Evolutionary conservation across 2,797 vertebrate species (phyloP), one percentile per base, ranked within the genome.

Genomic region (Ibycter americanus): DNA sequence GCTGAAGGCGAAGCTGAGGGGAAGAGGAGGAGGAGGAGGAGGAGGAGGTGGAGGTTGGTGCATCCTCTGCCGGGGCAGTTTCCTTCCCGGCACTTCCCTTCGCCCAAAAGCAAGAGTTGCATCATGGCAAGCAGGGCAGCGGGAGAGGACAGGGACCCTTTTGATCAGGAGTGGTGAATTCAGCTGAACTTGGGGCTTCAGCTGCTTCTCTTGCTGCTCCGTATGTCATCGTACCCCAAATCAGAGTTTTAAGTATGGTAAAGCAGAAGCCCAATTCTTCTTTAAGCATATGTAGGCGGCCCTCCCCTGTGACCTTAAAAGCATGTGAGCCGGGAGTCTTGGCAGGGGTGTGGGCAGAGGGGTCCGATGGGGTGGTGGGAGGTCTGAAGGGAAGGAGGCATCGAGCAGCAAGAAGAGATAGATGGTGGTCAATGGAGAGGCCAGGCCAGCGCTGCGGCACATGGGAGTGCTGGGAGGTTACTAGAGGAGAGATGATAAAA

Each of bases 41-140:
- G 56, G 81, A 87, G 78, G 63, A 83, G 72, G 67, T 67, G 61
- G 78, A 80, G 68, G 54, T 52, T 68, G 46, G 38, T 66, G 71
- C 63, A 90, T 91, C 74, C 82, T 93, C 55, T 1, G 5, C 67
- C 14, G 72, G 38, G 27, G 25, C 72, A 68, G 70, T 62, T 94
- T 92, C 96, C 94, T 90, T 89, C 70, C 54, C 22, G 31, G 47
- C 12, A 19, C 70, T 89, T 95, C 87, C 87, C 55, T 82, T 84
- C 62, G 77, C 38, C 52, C 0, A 0, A 51, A 32, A 55, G 22
- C 74, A 71, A 27, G 49, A 74, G 23, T 42, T 78, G 44, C 82
- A 49, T 65, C 1, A 0, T 11, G 36, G 49, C n/a, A 40, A 32
- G 9, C 2, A 7, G 46, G 23, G 56, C 0, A 15, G 15, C 18